These are phyloP conservation scores for Onychomys leucogaster DNA, from an alignment of 2,797 vertebrate genomes.

Conservation along the genomic window DNA sequence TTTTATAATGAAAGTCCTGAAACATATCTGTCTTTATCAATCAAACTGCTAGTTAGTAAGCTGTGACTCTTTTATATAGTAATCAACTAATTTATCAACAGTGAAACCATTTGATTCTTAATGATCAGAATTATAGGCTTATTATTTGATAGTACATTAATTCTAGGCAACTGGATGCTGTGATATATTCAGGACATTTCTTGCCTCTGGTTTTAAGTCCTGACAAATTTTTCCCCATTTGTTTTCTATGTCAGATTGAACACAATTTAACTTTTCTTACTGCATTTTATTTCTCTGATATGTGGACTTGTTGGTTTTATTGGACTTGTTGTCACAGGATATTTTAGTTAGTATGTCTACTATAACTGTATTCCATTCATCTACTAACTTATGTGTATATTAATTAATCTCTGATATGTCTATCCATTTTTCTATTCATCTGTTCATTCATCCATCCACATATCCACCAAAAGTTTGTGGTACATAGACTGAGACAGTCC, in stretches of 20 bases:
- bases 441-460: not conserved
- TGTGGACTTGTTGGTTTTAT: not conserved
- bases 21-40: not conserved
- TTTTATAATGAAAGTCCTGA: constrained; percentile 34
- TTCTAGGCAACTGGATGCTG: not conserved
- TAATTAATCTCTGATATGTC: not conserved
- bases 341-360: not conserved
- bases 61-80: constrained; percentile 8
- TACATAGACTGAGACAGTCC: not conserved
- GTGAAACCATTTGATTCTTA: constrained; percentile 62
- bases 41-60: constrained; percentile 43
- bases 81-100: constrained; percentile 48
- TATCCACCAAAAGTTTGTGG: not conserved
- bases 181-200: constrained; percentile 28
- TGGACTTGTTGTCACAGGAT: not conserved
- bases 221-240: constrained; percentile 25
- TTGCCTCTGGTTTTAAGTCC: not conserved
- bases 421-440: not conserved
- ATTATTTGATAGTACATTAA: constrained; percentile 28
- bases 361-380: not conserved
- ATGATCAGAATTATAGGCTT: constrained; percentile 46
- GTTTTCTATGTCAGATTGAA: constrained; percentile 33
- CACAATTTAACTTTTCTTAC: constrained; percentile 36
- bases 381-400: not conserved
- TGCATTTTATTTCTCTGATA: constrained; percentile 55